Evolutionary conservation across 2,113 vertebrate species (phyloP).

Genomic region (Mesembrinibis cayennensis): DNA sequence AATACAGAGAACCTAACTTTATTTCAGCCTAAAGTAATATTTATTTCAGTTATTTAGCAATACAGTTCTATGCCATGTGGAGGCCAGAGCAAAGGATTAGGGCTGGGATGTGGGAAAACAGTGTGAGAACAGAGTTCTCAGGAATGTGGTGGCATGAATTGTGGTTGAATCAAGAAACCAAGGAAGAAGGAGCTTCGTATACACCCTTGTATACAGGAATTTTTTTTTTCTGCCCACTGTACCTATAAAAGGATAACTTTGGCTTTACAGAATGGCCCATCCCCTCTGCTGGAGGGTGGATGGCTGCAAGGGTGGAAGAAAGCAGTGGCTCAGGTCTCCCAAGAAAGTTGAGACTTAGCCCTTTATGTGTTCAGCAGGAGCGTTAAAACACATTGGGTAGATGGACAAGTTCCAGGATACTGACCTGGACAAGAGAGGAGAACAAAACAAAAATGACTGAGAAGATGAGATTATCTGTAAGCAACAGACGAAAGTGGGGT

Average conservation of each 20-base stretch:
- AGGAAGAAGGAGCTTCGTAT: not conserved
- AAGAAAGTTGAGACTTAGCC: not conserved
- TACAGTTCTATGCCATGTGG: not conserved
- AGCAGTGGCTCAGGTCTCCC: not conserved
- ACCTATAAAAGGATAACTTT: not conserved
- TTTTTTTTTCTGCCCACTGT: not conserved
- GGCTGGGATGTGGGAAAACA: not conserved
- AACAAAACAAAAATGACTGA: not conserved
- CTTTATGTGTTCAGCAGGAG: not conserved
- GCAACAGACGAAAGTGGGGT: not conserved
- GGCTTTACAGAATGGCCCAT: not conserved
- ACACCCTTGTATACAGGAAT: not conserved
- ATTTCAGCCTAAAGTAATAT: not conserved
- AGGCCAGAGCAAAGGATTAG: not conserved
- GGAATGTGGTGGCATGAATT: not conserved
- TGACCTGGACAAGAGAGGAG: not conserved
- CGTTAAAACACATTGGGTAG: rapidly evolving
- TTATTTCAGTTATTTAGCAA: not conserved
- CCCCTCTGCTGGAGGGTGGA: not conserved
- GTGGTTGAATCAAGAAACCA: not conserved
- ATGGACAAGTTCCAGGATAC: not conserved
- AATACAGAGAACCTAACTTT: not conserved
- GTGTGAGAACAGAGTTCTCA: not conserved
- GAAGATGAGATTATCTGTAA: not conserved
- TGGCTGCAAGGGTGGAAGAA: not conserved